phyloP scores from a whole-genome alignment of 2,113 vertebrate genomes.

The Globicephala melas region DNA sequence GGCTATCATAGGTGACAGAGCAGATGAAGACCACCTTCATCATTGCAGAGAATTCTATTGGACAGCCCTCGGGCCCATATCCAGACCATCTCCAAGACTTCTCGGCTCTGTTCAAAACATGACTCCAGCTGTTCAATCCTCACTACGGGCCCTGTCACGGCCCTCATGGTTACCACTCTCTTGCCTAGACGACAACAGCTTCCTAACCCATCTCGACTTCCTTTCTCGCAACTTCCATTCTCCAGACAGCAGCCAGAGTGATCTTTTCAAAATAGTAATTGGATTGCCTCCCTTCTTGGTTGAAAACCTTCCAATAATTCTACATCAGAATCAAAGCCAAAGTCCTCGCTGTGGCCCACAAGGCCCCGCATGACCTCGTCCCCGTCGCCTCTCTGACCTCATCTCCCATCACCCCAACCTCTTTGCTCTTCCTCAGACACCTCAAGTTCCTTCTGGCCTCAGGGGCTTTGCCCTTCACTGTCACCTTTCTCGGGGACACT shows the following conservation, averaged over 20 bases:
- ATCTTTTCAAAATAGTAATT: slow-evolving; percentile 58
- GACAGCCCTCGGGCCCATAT: neutral
- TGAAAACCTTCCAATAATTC: slow-evolving; percentile 48
- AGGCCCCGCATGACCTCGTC: neutral
- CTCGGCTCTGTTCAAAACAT: neutral
- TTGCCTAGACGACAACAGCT: neutral
- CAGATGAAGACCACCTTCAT: neutral
- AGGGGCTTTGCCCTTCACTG: neutral
- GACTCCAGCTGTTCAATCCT: neutral
- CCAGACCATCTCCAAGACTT: neutral
- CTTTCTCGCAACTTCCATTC: neutral
- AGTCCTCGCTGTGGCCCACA: neutral
- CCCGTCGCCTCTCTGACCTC: neutral
- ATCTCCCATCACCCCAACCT: neutral
- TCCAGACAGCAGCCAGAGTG: neutral
- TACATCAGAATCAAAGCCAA: slow-evolving; percentile 43
- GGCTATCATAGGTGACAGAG: neutral
- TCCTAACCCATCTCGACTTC: neutral
- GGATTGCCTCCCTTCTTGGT: slow-evolving; percentile 4
- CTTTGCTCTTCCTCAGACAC: neutral
- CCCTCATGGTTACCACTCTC: neutral
- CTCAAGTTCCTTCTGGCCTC: neutral
- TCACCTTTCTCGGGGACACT: neutral
- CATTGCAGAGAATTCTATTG: neutral
- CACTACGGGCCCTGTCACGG: neutral